Conservation (phyloP, 2,113 vertebrate genomes). For the Sebastes schlegelii region DNA sequence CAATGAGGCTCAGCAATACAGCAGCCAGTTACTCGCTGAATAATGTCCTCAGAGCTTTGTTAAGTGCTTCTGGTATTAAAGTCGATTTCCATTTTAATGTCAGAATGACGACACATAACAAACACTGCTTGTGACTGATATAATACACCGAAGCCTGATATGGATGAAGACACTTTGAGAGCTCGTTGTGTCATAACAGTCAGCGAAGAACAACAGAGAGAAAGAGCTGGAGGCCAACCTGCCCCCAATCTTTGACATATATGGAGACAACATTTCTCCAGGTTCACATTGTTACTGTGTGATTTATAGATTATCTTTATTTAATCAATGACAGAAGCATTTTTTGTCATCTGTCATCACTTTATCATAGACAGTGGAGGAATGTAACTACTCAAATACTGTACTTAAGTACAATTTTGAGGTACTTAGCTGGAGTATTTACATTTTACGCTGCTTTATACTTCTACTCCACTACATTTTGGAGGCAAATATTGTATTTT, state of each 20-base stretch:
- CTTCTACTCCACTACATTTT: too few species aligned
- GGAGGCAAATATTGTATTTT: too few species aligned
- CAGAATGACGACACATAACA: slow-evolving; percentile 7
- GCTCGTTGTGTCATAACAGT: slow-evolving; percentile 24
- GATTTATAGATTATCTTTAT: slow-evolving; percentile 28
- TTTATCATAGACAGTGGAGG: background rate
- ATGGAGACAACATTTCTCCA: background rate
- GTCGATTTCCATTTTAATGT: slow-evolving; percentile 54
- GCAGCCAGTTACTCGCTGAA: slow-evolving; percentile 41
- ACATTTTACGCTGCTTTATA: too few species aligned
- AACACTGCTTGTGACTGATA: slow-evolving; percentile 27
- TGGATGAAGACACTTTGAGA: background rate
- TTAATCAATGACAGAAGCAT: background rate
- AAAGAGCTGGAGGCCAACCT: background rate
- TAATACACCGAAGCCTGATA: slow-evolving; percentile 8
- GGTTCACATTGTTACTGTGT: slow-evolving; percentile 1
- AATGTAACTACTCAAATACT: background rate
- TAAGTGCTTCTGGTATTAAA: slow-evolving; percentile 54
- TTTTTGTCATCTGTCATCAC: background rate
- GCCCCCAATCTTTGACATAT: background rate
- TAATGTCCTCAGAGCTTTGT: slow-evolving; percentile 49
- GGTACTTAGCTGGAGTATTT: too few species aligned
- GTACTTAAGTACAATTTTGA: background rate
- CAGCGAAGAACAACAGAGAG: background rate
- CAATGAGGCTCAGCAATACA: slow-evolving; percentile 37